These are phyloP conservation scores for Rhombomys opimus DNA, from an alignment of 2,113 vertebrate species.

Conservation along the genomic window DNA sequence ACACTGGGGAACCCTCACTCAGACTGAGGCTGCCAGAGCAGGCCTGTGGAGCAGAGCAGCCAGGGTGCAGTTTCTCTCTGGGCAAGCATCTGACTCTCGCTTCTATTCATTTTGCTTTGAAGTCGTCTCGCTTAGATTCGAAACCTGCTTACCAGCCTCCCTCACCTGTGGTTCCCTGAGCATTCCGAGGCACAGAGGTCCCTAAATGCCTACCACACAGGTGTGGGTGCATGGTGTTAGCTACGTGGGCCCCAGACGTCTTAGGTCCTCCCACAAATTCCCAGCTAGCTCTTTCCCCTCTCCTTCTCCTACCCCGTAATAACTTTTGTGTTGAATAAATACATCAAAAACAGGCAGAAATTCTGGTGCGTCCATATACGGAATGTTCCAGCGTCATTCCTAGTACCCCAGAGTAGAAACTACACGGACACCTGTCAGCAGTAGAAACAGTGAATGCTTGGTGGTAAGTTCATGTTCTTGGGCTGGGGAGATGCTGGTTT, in stretches of 20 bases:
- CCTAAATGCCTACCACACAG: background rate
- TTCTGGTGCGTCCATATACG: background rate
- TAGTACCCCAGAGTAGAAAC: background rate
- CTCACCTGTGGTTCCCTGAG: background rate
- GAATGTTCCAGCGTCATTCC: accelerated
- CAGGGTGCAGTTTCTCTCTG: background rate
- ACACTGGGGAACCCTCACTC: too few relatives aligned
- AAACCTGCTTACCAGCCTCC: background rate
- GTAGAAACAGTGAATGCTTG: accelerated
- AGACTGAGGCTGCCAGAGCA: too few relatives aligned
- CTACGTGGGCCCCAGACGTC: accelerated
- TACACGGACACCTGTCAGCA: accelerated
- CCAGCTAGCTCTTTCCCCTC: too few relatives aligned
- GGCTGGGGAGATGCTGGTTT: background rate
- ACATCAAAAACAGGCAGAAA: background rate
- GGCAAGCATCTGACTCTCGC: background rate
- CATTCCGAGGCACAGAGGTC: background rate
- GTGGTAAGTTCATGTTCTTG: background rate
- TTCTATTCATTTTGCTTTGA: background rate
- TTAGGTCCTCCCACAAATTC: background rate
- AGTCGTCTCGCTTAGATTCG: background rate
- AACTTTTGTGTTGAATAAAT: background rate
- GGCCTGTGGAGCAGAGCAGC: too few relatives aligned
- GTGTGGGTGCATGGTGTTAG: accelerated
- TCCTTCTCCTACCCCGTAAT: background rate